Percentiles rank a stretch among this genome's conserved stretches.
Conservation (phyloP, 2,797 vertebrate species). For the Mus spretus region DNA sequence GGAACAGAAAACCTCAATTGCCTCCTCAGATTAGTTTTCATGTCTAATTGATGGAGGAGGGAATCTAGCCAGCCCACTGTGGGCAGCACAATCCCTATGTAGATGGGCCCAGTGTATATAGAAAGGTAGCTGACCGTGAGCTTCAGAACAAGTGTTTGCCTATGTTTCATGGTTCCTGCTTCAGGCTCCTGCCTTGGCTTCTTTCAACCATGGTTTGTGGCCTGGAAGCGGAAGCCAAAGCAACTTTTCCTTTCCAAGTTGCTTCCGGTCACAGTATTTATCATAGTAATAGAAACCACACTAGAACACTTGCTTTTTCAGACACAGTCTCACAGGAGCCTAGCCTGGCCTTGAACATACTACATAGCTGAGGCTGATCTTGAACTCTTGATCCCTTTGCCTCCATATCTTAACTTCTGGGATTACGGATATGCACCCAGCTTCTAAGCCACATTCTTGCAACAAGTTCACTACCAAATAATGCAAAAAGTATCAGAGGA, state of each 20-base stretch:
- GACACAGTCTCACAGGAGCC: background rate
- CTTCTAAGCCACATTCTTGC: background rate
- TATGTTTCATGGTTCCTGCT: background rate
- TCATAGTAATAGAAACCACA: background rate
- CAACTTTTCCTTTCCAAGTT: background rate
- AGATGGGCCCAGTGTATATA: background rate
- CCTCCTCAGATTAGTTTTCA: too few relatives aligned
- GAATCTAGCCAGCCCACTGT: background rate
- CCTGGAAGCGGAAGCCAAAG: background rate
- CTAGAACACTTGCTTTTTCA: background rate
- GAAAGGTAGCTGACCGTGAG: too few relatives aligned
- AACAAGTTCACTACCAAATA: background rate
- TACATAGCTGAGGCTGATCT: background rate
- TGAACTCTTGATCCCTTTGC: background rate
- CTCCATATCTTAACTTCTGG: background rate
- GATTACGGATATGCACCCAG: background rate
- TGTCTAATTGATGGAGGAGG: background rate
- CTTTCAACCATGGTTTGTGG: background rate
- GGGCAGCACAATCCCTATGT: background rate
- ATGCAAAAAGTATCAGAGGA: background rate
- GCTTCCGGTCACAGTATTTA: background rate
- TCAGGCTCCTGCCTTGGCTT: background rate
- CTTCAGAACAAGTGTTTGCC: background rate
- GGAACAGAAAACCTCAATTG: background rate
- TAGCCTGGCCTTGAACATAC: background rate